These are phyloP conservation scores for Parnassius apollo DNA, from an alignment of 2,888 invertebrate species.

Conservation along the genomic window DNA sequence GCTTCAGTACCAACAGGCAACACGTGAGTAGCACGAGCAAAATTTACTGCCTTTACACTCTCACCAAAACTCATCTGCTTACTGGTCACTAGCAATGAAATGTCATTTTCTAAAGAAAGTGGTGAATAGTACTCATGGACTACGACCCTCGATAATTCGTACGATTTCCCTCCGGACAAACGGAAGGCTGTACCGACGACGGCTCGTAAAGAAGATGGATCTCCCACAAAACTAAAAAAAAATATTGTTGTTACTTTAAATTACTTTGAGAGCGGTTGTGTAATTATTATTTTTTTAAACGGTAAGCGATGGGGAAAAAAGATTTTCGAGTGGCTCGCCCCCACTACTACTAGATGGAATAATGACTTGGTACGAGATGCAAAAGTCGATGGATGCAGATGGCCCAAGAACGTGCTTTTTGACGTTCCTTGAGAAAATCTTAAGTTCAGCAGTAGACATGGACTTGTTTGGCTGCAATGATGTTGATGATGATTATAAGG, in stretches of 20 bases:
- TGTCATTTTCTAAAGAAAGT: constrained; percentile 57
- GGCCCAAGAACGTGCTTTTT: no score
- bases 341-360: no score
- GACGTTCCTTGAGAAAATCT: no score
- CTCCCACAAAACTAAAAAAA: constrained; percentile 45
- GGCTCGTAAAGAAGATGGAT: constrained; percentile 47
- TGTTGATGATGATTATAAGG: background rate
- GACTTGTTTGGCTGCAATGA: background rate
- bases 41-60: constrained; percentile 45
- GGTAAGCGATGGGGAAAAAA: no score
- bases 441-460: no score
- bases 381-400: no score
- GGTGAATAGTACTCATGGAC: constrained; percentile 55
- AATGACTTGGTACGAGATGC: no score
- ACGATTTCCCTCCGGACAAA: constrained; percentile 53
- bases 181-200: constrained; percentile 58
- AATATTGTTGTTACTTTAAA: background rate
- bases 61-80: constrained; percentile 47
- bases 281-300: no score
- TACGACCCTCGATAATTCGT: constrained; percentile 47
- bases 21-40: constrained; percentile 43
- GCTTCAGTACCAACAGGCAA: constrained; percentile 57
- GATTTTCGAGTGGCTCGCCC: no score
- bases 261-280: no score
- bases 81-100: constrained; percentile 54